These are phyloP conservation scores for Styela plicata DNA, from an alignment of 23 tunicate species.

Conservation along the genomic window DNA sequence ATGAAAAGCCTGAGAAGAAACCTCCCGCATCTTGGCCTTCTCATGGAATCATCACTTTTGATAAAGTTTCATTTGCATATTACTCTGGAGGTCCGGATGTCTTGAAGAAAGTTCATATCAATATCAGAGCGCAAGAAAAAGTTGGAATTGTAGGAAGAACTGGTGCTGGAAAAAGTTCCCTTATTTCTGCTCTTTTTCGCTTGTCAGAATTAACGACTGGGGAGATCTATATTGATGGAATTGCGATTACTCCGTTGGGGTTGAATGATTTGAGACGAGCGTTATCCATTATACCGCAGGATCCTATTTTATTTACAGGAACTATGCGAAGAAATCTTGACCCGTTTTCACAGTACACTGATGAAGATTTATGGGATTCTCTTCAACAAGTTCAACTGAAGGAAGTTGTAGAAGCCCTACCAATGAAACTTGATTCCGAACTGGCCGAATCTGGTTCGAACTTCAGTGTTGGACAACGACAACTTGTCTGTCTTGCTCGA, in stretches of 20 bases:
- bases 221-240: slow-evolving; percentile 48
- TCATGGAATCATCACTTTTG: slow-evolving; percentile 45
- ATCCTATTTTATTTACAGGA: slow-evolving; percentile 81
- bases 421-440: slow-evolving; percentile 51
- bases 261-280: slow-evolving; percentile 46
- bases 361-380: slow-evolving; percentile 70
- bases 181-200: slow-evolving; percentile 56
- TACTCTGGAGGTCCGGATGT: slow-evolving; percentile 65
- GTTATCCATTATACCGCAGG: slow-evolving; percentile 73
- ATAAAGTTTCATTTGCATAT: slow-evolving; percentile 54
- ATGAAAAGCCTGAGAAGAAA: slow-evolving; percentile 15
- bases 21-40: slow-evolving; percentile 66
- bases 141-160: slow-evolving; percentile 79
- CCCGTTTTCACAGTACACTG: slow-evolving; percentile 62
- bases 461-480: slow-evolving; percentile 95
- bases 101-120: slow-evolving; percentile 35
- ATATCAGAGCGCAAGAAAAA: slow-evolving; percentile 63
- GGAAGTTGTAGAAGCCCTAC: slow-evolving; percentile 43
- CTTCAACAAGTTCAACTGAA: slow-evolving; percentile 86
- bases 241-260: slow-evolving; percentile 38
- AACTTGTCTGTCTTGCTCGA: slow-evolving; percentile 92
- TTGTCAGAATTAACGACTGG: slow-evolving; percentile 48
- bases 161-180: slow-evolving; percentile 85
- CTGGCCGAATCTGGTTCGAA: slow-evolving; percentile 81
- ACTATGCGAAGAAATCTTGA: slow-evolving; percentile 78